Evolutionary conservation across 2,113 vertebrate species (phyloP), one percentile per base, ranked within the genome.

Genomic region (Boulengeromyrus knoepffleri): DNA sequence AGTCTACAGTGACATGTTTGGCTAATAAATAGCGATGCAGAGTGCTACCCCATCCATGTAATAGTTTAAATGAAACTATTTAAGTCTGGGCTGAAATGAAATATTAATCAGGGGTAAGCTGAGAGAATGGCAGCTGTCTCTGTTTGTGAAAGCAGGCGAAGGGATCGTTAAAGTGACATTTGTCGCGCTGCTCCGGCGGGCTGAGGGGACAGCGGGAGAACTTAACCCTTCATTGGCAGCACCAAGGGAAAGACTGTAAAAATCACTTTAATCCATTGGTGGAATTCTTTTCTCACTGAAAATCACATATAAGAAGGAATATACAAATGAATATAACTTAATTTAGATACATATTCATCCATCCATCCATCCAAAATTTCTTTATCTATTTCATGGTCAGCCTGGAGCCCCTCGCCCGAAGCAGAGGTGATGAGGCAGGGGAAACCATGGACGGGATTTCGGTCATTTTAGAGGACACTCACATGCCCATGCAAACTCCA

Each of bases 1-100:
- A 46, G 45, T 86, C 84, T 5, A 27, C 2, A 27, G n/a, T 86
- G 84, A n/a, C 24, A 49, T 50, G 84, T 49, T 50, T 49, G 5
- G 47, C 7, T 86, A 47, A 86, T 50, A 86, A 50, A 49, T 13
- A 49, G 84, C 12, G 47, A 17, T 13, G 46, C 24, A 86, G 7
- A 19, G 17, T 53, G 17, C n/a, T 53, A 87, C 36, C 49, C 86
- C 49, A 56, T 87, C 50, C 50, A 56, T 31, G 49, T 86, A 87
- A 87, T 87, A 21, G 49, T 56, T 56, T 87, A 52, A 87, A 56
- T 87, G 27, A 87, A 87, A 53, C 86, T 52, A 87, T 87, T 56
- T 53, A 52, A 36, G 47, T 27, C 84, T 31, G 84, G 21, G n/a
- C 10, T 86, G 47, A 50, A 50, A 86, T 86, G n/a, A 86, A 86